Percentiles rank a stretch among this genome's conserved stretches.
Evolutionary conservation across 30 jellyfish, hydroid and myxozoan species (phyloP).

Genomic region (Cassiopea andromeda): DNA sequence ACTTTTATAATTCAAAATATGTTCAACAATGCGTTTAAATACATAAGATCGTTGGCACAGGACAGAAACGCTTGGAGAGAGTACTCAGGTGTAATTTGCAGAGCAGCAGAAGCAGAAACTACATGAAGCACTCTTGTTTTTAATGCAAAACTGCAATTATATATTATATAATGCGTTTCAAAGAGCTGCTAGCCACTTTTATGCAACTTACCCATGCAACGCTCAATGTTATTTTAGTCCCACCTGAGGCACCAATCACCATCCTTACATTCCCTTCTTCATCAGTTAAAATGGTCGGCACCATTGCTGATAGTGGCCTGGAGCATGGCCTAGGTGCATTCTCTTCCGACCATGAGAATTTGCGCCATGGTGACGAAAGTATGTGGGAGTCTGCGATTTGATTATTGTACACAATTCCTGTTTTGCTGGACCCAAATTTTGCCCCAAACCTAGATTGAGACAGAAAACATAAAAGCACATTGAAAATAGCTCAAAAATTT

Average conservation of each 20-base stretch:
- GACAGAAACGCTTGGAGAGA: too few relatives aligned
- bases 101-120: too few relatives aligned
- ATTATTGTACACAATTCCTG: slow-evolving; percentile 73
- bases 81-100: too few relatives aligned
- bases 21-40: too few relatives aligned
- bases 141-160: too few relatives aligned
- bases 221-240: slow-evolving; percentile 57
- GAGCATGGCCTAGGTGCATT: slow-evolving; percentile 68
- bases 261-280: slow-evolving; percentile 59
- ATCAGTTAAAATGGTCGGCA: slow-evolving; percentile 54
- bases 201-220: slow-evolving; percentile 71
- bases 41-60: too few relatives aligned
- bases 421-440: slow-evolving; percentile 33
- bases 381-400: slow-evolving; percentile 58
- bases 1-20: too few relatives aligned
- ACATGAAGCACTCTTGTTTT: too few relatives aligned
- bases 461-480: too few relatives aligned
- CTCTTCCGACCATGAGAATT: slow-evolving; percentile 40
- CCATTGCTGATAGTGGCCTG: slow-evolving; percentile 66
- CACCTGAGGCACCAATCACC: slow-evolving; percentile 81
- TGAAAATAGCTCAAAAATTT: too few relatives aligned
- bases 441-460: slow-evolving; percentile 81
- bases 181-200: too few relatives aligned
- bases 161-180: too few relatives aligned
- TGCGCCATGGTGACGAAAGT: slow-evolving; percentile 45